Conservation (phyloP, 2,888 invertebrate genomes). For the Diarsia brunnea region DNA sequence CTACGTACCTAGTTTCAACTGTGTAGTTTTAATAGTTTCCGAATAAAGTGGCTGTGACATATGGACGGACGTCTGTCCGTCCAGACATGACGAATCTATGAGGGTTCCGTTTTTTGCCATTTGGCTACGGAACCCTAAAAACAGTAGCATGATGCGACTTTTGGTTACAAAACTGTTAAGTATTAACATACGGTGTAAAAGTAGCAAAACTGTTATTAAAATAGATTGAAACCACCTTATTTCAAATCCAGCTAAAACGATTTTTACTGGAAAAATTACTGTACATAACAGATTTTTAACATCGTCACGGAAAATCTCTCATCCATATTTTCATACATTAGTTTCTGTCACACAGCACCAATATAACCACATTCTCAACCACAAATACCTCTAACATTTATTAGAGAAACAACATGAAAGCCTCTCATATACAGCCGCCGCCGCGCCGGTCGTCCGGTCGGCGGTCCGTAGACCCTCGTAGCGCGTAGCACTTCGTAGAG, state of each 20-base stretch:
- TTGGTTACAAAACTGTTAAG: background rate
- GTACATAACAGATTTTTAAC: background rate
- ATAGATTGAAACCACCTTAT: background rate
- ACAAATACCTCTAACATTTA: conserved; percentile 11
- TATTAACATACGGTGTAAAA: background rate
- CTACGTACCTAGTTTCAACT: no score
- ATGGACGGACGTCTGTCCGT: no score
- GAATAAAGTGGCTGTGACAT: no score
- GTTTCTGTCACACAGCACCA: background rate
- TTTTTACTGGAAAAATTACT: background rate
- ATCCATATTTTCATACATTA: background rate
- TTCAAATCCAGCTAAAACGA: background rate
- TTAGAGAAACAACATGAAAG: conserved; percentile 35
- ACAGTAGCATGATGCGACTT: background rate
- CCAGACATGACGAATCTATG: no score
- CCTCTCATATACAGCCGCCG: conserved; percentile 13
- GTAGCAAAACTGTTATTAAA: background rate
- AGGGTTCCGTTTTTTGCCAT: no score
- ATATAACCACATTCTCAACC: background rate
- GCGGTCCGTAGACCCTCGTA: conserved; percentile 63
- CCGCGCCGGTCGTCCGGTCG: conserved; percentile 60
- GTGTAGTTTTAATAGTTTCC: no score
- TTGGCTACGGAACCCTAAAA: no score
- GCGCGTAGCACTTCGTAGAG: conserved; percentile 66
- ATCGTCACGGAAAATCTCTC: background rate